Evolutionary conservation across 1,140 invertebrate species (phyloP), one percentile per base, ranked within the genome.

Genomic region (Hermatobates lingyangjiaoensis): DNA sequence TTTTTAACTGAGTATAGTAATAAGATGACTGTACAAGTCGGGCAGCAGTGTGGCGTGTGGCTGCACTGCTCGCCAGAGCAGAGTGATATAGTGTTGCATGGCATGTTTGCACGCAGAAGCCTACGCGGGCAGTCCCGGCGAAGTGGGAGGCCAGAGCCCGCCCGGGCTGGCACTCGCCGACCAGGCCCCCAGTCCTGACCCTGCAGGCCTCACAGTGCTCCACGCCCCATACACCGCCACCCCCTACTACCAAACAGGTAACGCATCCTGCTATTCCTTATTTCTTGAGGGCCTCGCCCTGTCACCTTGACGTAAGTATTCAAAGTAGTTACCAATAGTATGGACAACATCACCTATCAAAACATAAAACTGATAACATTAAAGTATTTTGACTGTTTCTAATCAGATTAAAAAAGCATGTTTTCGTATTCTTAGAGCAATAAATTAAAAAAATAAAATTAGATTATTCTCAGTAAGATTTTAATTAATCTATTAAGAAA

Each of bases 151-250:
- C 51, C 63, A 62, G 21, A 61, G 64, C n/a, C 69, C 68, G 15
- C 67, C 68, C 25, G 66, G 67, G 26, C 57, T 71, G 54, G 66
- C 74, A 61, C 61, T 76, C 62, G 62, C 74, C 59, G 70, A 76
- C 67, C 67, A 74, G 56, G 62, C 63, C 27, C 64, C 66, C 30
- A 52, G 48, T 72, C 66, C 60, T 71, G 67, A 67, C 70, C 72
- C 50, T 1, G 15, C 23, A 46, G 54, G 25, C 34, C 58, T 69
- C 39, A 69, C 68, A 14, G 61, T 70, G 5, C 60, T 70, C 30
- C 71, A 76, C 60, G 73, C 74, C 45, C 72, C 73, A 54, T 56
- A 54, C 57, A 64, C 62, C 53, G 66, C 64, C 47, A 54, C 62
- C 24, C 58, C 62, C 14, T 62, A 66, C 55, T 59, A 71, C 67